Conservation (phyloP, 2,113 vertebrate genomes). For the Rhabdomys dilectus region DNA sequence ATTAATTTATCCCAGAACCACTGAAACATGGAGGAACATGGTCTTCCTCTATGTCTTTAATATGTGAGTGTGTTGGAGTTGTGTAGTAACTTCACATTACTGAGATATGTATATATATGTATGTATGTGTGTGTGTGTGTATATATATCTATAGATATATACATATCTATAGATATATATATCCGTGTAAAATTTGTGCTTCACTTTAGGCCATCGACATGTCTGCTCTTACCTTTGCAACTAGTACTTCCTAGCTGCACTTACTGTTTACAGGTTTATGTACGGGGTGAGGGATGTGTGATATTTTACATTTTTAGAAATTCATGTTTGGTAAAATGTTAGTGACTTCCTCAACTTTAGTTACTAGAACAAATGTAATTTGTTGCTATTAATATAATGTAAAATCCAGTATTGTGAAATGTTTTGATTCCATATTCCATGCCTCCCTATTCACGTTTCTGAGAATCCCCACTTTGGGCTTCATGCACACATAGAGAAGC, state of each 20-base stretch:
- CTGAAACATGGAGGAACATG: background rate
- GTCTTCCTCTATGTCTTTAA: background rate
- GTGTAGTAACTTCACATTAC: background rate
- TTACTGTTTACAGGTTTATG: constrained; percentile 51
- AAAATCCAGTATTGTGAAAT: background rate
- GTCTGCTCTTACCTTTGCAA: background rate
- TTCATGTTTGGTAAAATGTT: constrained; percentile 38
- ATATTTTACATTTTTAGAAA: background rate
- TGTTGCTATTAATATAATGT: background rate
- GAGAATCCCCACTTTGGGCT: background rate
- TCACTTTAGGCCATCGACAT: background rate
- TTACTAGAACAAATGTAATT: constrained; percentile 24
- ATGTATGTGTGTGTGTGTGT: too few relatives aligned
- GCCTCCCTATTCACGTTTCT: background rate
- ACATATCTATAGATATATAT: too few relatives aligned
- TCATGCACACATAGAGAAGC: background rate
- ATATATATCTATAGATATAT: rapidly evolving
- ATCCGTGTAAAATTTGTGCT: background rate
- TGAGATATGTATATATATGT: background rate
- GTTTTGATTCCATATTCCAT: background rate
- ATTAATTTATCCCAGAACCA: constrained; percentile 50
- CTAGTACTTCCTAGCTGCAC: background rate
- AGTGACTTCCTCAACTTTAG: background rate
- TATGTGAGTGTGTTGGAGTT: background rate
- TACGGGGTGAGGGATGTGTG: constrained; percentile 1